Percentiles rank a stretch among this genome's conserved stretches.
Conservation (phyloP, 2,888 invertebrate genomes). For the Lasioglossum figueresi region DNA sequence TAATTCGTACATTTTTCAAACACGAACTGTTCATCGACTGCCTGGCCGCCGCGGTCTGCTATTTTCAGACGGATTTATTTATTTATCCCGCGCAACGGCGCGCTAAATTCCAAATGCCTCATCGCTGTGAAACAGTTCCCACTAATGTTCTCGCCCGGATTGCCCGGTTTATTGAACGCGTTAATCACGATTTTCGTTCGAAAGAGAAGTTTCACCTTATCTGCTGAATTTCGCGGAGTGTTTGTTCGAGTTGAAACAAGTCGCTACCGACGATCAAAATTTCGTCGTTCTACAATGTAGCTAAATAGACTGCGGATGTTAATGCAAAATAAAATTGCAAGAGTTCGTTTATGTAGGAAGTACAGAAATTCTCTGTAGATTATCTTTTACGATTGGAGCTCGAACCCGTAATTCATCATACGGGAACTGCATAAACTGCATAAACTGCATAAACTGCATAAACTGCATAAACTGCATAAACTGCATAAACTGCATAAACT, state of each 20-base stretch:
- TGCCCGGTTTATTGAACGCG: constrained; percentile 20
- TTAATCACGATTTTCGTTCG: constrained; percentile 19
- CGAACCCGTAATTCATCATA: background rate
- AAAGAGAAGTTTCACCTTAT: background rate
- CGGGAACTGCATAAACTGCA: background rate
- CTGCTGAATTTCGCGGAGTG: background rate
- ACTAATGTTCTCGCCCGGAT: background rate
- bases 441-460: background rate
- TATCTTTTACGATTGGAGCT: background rate
- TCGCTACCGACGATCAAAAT: no score
- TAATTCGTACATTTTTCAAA: constrained; percentile 12
- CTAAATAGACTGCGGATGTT: no score
- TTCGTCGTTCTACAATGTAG: no score
- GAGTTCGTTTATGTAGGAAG: no score
- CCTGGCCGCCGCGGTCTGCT: background rate
- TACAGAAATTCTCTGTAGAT: background rate
- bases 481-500: background rate
- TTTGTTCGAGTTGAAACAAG: no score
- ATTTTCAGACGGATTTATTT: constrained; percentile 18
- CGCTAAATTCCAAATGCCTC: constrained; percentile 19
- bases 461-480: background rate
- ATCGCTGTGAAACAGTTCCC: background rate
- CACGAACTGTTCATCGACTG: constrained; percentile 6
- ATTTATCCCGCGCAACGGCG: constrained; percentile 9
- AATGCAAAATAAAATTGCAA: no score